These are phyloP conservation scores for Incurvaria masculella DNA, from an alignment of 2,888 invertebrate species.

Conservation along the genomic window DNA sequence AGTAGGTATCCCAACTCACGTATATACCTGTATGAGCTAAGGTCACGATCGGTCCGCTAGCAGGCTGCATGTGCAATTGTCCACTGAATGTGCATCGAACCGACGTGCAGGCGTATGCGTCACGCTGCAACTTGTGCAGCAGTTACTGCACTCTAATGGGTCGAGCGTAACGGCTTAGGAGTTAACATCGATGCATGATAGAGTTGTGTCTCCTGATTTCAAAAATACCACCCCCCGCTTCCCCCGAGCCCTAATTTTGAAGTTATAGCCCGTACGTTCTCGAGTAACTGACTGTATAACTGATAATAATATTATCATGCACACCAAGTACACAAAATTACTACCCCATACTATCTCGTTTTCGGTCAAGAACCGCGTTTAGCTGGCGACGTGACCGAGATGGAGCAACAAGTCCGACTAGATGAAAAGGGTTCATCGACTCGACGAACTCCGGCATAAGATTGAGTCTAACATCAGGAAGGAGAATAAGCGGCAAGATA, in stretches of 20 bases:
- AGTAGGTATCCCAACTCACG: constrained; percentile 5
- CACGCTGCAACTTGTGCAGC: constrained; percentile 6
- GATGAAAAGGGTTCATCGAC: too few species aligned
- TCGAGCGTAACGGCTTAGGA: constrained; percentile 2
- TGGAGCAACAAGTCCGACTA: too few species aligned
- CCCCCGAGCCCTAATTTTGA: constrained; percentile 5
- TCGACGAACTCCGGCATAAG: too few species aligned
- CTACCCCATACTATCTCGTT: too few species aligned
- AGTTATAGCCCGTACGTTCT: constrained; percentile 4
- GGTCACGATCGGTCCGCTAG: constrained; percentile 4
- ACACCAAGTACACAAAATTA: too few species aligned
- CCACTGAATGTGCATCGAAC: too few species aligned
- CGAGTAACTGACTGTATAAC: constrained; percentile 2
- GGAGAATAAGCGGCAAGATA: too few species aligned
- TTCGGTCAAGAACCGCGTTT: too few species aligned
- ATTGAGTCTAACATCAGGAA: too few species aligned
- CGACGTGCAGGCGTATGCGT: background rate
- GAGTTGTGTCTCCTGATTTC: constrained; percentile 5
- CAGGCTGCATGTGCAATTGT: too few species aligned
- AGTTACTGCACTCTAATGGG: constrained; percentile 5
- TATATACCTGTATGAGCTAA: constrained; percentile 4
- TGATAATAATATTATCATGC: too few species aligned
- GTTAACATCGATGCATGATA: constrained; percentile 3
- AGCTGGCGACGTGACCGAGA: too few species aligned
- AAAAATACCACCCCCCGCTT: constrained; percentile 5